These are phyloP conservation scores for Sphinx pinastri DNA, from an alignment of 2,888 invertebrate species.

Conservation along the genomic window DNA sequence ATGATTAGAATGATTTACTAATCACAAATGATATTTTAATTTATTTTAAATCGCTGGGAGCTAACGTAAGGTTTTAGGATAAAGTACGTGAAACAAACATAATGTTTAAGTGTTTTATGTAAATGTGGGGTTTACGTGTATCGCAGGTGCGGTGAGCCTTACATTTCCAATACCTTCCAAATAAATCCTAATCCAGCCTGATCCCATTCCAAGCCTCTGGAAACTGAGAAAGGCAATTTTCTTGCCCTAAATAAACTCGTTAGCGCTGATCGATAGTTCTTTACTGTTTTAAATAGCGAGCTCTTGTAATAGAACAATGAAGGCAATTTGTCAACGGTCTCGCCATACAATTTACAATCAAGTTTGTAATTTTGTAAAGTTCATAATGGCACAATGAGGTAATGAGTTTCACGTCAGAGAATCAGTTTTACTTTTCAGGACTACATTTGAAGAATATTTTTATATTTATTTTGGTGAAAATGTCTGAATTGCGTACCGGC, in stretches of 20 bases:
- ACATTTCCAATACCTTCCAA: slow-evolving; percentile 20
- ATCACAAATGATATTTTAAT: neutral
- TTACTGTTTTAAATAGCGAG: slow-evolving; percentile 7
- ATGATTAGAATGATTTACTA: neutral
- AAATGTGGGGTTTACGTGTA: slow-evolving; percentile 26
- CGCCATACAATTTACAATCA: neutral
- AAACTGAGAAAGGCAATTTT: slow-evolving; percentile 20
- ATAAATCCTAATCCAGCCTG: slow-evolving; percentile 17
- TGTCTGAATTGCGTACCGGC: too few relatives aligned
- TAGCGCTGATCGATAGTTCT: slow-evolving; percentile 18
- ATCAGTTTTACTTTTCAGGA: too few relatives aligned
- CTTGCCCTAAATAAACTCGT: slow-evolving; percentile 13
- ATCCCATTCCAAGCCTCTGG: slow-evolving; percentile 7
- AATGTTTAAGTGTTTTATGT: slow-evolving; percentile 19
- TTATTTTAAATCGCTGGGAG: too few relatives aligned
- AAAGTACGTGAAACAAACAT: neutral
- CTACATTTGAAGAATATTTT: too few relatives aligned
- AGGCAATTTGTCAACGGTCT: neutral
- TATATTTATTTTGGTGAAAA: too few relatives aligned
- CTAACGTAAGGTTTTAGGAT: neutral
- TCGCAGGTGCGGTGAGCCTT: slow-evolving; percentile 24
- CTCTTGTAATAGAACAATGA: slow-evolving; percentile 2
- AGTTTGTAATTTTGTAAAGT: neutral
- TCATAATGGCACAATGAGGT: neutral
- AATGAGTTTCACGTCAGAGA: neutral